Evolutionary conservation across 2,797 vertebrate genomes (phyloP), one percentile per base, ranked within the genome.

Genomic region (Astyanax mexicanus): DNA sequence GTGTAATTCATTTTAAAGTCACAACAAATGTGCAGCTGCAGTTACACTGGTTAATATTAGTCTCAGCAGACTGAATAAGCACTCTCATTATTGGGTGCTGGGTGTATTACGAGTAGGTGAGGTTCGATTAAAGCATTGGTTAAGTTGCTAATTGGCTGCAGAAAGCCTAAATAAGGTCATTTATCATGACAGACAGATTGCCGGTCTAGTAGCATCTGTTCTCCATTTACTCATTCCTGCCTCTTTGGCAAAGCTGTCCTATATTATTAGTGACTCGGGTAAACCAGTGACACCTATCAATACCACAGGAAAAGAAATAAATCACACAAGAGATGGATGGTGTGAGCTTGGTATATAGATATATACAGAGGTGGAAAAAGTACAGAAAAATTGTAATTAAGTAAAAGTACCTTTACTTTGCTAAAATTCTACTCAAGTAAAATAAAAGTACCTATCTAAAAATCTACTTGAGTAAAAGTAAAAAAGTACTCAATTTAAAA

Each of bases 101-200:
- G n/a, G n/a, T n/a, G 75, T 85, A 86, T 88, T 84, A 87, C 88
- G 82, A 89, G 78, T 72, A 23, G 77, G 23, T 57, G 77, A 49
- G 83, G 75, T 86, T 87, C 73, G 52, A 83, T 83, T 83, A 80
- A 70, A 86, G 44, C 84, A 89, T 89, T 85, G 84, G 83, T 86
- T 85, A 84, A 78, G 52, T 60, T 61, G 75, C 81, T 91, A 88
- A 91, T 88, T 91, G 83, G 83, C 83, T 60, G 79, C 12, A 68
- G 77, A 80, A 70, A 64, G 67, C 82, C 78, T 71, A 74, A 87
- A 84, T 64, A 32, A 68, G 80, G 83, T 81, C 80, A 86, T 90
- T 83, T 79, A 89, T 90, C 88, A 90, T 72, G 80, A 60, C 65
- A 61, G 75, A 40, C 75, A 76, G 84, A 83, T 80, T 83, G 60